Percentiles rank a stretch among this genome's conserved stretches.
phyloP scores from a whole-genome alignment of 2,113 vertebrate species.

The Myotis brandtii region DNA sequence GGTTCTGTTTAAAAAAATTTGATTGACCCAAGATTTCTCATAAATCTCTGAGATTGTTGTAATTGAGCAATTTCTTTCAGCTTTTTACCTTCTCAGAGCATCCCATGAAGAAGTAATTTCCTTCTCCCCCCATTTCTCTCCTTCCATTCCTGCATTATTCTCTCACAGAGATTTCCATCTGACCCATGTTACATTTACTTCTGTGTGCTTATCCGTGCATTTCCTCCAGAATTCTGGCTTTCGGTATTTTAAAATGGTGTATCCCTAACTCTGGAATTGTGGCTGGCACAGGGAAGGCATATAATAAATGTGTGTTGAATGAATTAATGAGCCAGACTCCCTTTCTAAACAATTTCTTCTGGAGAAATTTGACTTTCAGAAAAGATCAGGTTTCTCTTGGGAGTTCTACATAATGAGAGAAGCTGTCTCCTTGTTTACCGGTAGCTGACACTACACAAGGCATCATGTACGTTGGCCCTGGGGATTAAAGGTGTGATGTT shows the following conservation, averaged over 20 bases:
- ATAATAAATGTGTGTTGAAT: neutral
- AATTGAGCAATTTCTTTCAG: neutral
- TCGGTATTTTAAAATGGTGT: neutral
- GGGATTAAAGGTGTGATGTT: neutral
- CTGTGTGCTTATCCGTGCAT: neutral
- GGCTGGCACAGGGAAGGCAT: neutral
- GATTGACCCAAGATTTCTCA: neutral
- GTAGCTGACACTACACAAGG: accelerated
- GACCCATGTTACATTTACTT: neutral
- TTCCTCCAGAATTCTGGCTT: neutral
- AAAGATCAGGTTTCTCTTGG: neutral
- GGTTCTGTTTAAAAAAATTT: neutral
- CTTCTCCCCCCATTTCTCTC: neutral
- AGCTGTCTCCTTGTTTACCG: neutral
- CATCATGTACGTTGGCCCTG: neutral
- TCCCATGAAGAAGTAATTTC: neutral
- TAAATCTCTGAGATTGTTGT: neutral
- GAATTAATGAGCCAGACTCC: neutral
- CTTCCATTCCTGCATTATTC: neutral
- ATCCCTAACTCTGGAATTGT: neutral
- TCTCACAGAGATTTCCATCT: neutral
- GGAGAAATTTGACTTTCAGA: neutral
- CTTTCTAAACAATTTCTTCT: neutral
- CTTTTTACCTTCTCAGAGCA: neutral
- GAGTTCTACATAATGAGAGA: neutral